Conservation (phyloP, 2,113 vertebrate species). For the Excalfactoria chinensis region DNA sequence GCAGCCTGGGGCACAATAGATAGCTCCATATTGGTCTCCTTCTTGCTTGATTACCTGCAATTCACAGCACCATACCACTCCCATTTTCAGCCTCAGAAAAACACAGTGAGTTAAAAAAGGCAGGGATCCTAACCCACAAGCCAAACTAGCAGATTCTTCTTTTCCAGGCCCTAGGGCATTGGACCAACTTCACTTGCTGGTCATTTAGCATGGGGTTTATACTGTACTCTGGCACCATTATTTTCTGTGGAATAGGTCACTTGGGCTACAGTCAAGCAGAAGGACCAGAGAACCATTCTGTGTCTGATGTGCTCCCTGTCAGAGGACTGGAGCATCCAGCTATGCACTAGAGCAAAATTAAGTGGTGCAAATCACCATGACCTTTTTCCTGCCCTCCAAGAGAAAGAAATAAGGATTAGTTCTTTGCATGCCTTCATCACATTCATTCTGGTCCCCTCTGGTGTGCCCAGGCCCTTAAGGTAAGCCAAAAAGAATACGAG, state of each 20-base stretch:
- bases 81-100: not conserved
- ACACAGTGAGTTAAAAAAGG: fast-evolving
- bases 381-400: fast-evolving
- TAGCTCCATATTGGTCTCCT: not conserved
- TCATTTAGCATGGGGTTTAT: fast-evolving
- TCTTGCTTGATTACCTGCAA: not conserved
- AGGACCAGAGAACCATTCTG: not conserved
- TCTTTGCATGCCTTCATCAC: not conserved
- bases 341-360: fast-evolving
- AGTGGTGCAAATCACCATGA: not conserved
- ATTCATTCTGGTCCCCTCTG: not conserved
- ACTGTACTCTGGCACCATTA: fast-evolving
- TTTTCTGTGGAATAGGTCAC: fast-evolving
- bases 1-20: not conserved
- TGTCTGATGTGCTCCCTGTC: not conserved
- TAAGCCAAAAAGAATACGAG: not conserved
- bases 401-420: too few relatives aligned
- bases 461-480: not conserved
- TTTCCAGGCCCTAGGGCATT: not conserved
- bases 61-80: not conserved
- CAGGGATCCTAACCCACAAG: not conserved
- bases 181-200: not conserved
- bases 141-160: not conserved
- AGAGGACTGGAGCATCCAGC: not conserved
- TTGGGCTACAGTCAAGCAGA: not conserved